Evolutionary conservation across 2,113 vertebrate species (phyloP), one percentile per base, ranked within the genome.

Genomic region (Platysteira castanea): DNA sequence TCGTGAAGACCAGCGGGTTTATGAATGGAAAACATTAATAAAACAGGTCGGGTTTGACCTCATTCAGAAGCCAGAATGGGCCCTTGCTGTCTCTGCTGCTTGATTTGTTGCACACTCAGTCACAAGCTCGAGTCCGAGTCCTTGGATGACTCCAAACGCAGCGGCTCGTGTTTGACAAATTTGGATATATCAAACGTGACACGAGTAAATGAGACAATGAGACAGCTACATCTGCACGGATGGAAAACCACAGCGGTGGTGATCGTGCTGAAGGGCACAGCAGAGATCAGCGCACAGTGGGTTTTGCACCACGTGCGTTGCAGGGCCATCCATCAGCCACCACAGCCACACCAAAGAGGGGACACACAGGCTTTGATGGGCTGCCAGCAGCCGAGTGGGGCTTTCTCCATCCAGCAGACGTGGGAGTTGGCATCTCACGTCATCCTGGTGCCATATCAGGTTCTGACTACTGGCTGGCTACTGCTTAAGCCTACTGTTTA

Each of bases 1-100:
- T 4, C 0, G 0, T 46, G 57, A 63, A 31, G 52, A 77, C 52
- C n/a, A 53, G 22, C 0, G 0, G 28, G 28, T 39, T 91, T 69
- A 46, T 31, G 30, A 89, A 83, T 21, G 18, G 78, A 56, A 83
- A 31, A 23, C 24, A 42, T 54, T 19, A 60, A 69, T 49, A 23
- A 83, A 90, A 24, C 3, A 1, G 1, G 0, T 18, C 33, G 31
- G 28, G 46, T 6, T 35, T 79, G 49, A 44, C 33, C 85, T 87
- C 35, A 18, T 60, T 76, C 28, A 44, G 53, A 46, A 75, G 15
- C 33, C 21, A 30, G 24, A 76, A 31, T 0, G 5, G 35, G 61
- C 17, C 6, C 11, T 75, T 1, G 0, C 50, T 10, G 15, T 54
- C 52, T 44, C 64, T 30, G 42, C 27, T 37, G 26, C 37, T 41